Conservation (phyloP, 2,113 vertebrate species). For the Calidris pygmaea region DNA sequence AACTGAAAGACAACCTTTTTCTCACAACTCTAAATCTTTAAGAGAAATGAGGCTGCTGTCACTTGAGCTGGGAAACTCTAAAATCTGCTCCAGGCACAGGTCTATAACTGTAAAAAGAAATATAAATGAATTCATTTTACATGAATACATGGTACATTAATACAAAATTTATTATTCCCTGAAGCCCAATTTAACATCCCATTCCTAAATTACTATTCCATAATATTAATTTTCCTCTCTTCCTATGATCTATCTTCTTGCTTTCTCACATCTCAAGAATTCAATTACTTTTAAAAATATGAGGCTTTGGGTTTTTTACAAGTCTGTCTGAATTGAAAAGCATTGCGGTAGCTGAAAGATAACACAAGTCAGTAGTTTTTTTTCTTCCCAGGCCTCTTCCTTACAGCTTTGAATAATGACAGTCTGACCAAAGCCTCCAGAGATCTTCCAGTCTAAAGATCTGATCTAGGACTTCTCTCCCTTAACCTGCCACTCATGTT, state of each 20-base stretch:
- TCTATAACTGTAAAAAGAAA: neutral
- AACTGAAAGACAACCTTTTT: neutral
- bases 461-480: neutral
- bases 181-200: neutral
- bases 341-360: neutral
- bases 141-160: neutral
- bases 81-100: neutral
- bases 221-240: neutral
- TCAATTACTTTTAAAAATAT: neutral
- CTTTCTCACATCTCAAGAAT: neutral
- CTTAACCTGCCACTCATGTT: neutral
- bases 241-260: neutral
- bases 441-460: neutral
- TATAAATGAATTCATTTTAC: neutral
- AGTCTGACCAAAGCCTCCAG: neutral
- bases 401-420: neutral
- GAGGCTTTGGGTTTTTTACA: neutral
- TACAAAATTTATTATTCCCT: neutral
- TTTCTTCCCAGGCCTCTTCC: neutral
- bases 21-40: neutral
- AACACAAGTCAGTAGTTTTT: neutral
- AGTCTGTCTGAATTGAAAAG: neutral
- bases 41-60: neutral
- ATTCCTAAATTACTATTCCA: neutral
- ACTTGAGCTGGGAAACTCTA: neutral